Evolutionary conservation across 1,140 invertebrate genomes (phyloP), one percentile per base, ranked within the genome.

Genomic region (Pteromalus puparum): DNA sequence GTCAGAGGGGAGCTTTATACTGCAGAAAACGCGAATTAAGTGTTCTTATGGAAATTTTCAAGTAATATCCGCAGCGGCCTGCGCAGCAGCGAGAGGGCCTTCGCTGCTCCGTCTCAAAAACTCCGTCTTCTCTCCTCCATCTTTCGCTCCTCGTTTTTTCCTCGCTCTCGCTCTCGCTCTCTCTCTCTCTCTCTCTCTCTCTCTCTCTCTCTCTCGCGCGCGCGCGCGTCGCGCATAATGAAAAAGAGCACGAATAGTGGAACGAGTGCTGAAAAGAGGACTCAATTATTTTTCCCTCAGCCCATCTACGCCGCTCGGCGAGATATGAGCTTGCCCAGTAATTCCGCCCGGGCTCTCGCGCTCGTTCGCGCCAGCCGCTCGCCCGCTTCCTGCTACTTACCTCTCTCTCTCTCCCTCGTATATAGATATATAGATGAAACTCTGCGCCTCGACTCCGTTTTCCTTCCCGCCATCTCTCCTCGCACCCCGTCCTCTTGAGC

Each of bases 31-130:
- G 83, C 67, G 78, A 84, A 86, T 86, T 88, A 90, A 90, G 88
- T 89, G 89, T 91, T 91, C 87, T 90, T 89, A 91, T 91, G 90
- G 87, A 91, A 92, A 92, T 92, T 89, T 83, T 88, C 84, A 89
- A 90, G 90, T 91, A 92, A 91, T 92, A 91, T 90, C 89, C 86
- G 28, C 73, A 53, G 18, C 53, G 53, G 53, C 53, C 53, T 38
- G 34, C 74, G 34, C 18, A 61, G 24, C n/a, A 13, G 21, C 21
- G 53, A 61, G 53, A 61, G 53, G 61, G 38, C 84, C 85, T 83
- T 84, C 18, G 53, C 46, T 18, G 4, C 9, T 42, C 26, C 53
- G 61, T 48, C 26, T 61, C 38, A 53, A 81, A 86, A 87, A 84
- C 82, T 87, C 78, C 73, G 10, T 72, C 21, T 75, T 61, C 81